Evolutionary conservation across 1,140 invertebrate species (phyloP), one percentile per base, ranked within the genome.

Genomic region (Drosophila suzukii): DNA sequence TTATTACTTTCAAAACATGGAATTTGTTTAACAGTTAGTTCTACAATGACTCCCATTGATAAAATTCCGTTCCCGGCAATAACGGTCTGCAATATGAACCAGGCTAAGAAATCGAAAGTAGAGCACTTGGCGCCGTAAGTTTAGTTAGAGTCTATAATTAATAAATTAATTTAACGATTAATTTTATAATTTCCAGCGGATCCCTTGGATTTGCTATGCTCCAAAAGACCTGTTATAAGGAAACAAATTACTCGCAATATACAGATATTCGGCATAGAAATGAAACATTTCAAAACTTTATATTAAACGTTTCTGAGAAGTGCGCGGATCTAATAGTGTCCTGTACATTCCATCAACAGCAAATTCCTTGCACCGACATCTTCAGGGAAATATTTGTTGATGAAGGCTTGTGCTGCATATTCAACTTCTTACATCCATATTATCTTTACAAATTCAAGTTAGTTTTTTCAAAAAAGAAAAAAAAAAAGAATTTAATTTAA

Each of bases 71-170:
- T 97, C 92, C 96, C 96, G 0, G 95, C 96, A 0, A 93, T 97
- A n/a, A 97, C 96, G 0, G 94, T 97, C 50, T 97, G 96, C 79
- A 97, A 96, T 83, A 96, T 96, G 93, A 97, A 97, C 86, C 95
- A 96, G 81, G 95, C 94, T 0, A 95, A 95, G 75, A 95, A 94
- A 75, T 93, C 93, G 0, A 83, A 81, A 56, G 90, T 92, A 2
- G n/a, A 41, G 7, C 54, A 78, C 4, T 84, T 86, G 43, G 27
- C n/a, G 6, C 27, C 63, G 90, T 83, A 39, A 73, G 79, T 62
- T 30, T 2, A 8, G 3, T n/a, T 24, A 0, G 17, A 15, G 4
- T n/a, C 0, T 11, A 30, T 6, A 6, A 24, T n/a, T n/a, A n/a
- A n/a, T n/a, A n/a, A n/a, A n/a, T n/a, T n/a, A n/a, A n/a, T 3